These are phyloP conservation scores for Spodoptera littoralis DNA, from an alignment of 2,888 invertebrate species.

Conservation along the genomic window DNA sequence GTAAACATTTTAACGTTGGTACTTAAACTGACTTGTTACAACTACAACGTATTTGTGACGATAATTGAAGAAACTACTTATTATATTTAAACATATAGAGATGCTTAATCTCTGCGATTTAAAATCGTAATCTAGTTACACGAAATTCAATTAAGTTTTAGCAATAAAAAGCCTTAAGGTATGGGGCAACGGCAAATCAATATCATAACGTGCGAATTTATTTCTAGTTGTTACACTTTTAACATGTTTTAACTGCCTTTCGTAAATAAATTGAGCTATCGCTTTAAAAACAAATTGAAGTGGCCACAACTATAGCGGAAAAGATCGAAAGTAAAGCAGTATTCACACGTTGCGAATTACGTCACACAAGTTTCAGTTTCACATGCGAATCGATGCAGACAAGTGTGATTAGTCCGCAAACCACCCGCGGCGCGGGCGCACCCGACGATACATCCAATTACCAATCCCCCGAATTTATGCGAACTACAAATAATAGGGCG, in stretches of 20 bases:
- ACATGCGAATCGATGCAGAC: slow-evolving; percentile 53
- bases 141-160: slow-evolving; percentile 36
- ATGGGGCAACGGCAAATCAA: slow-evolving; percentile 31
- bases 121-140: slow-evolving; percentile 1
- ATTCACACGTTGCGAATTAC: slow-evolving; percentile 13
- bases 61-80: too few relatives aligned
- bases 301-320: background rate
- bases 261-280: slow-evolving; percentile 10
- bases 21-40: background rate
- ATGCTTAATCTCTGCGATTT: background rate
- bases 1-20: background rate
- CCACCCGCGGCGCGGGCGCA: slow-evolving; percentile 74
- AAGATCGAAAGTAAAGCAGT: slow-evolving; percentile 4
- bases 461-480: slow-evolving; percentile 76
- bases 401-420: slow-evolving; percentile 52
- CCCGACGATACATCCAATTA: slow-evolving; percentile 70
- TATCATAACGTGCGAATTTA: slow-evolving; percentile 35
- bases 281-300: slow-evolving; percentile 16
- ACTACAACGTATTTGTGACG: background rate
- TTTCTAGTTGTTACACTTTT: slow-evolving; percentile 14
- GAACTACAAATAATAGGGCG: slow-evolving; percentile 86
- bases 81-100: too few relatives aligned
- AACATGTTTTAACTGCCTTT: slow-evolving; percentile 27
- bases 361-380: slow-evolving; percentile 26
- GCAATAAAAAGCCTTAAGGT: slow-evolving; percentile 30